Evolutionary conservation across 2,797 vertebrate species (phyloP).

Genomic region (Poeciliopsis gracilis): DNA sequence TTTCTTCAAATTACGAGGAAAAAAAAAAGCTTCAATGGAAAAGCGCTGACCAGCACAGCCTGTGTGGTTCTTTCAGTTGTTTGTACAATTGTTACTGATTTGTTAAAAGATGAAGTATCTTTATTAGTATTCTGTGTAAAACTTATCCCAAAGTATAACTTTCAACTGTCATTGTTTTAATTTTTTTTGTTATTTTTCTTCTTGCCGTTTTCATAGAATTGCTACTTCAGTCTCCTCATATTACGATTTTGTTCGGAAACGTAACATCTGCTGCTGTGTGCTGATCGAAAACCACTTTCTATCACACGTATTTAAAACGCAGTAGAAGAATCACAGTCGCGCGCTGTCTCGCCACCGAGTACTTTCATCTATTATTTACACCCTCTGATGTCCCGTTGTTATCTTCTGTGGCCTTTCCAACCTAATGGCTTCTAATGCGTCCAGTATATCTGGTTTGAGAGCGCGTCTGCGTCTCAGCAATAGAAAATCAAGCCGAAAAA

Average conservation of each 20-base stretch:
- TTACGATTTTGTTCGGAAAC: background rate
- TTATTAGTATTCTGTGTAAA: no score
- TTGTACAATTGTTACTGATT: no score
- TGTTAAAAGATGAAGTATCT: no score
- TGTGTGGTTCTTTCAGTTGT: no score
- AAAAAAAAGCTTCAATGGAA: no score
- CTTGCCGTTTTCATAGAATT: no score
- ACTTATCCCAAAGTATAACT: no score
- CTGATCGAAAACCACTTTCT: background rate
- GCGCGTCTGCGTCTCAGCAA: background rate
- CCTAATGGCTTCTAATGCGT: conserved; percentile 17
- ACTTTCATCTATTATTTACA: conserved; percentile 33
- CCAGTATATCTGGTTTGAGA: background rate
- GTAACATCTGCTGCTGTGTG: background rate
- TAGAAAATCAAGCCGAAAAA: background rate
- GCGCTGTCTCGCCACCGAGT: background rate
- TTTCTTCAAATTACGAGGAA: no score
- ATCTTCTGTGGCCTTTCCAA: conserved; percentile 11
- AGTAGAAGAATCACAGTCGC: background rate
- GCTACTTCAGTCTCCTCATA: no score
- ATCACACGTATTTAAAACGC: background rate
- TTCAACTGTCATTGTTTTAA: no score
- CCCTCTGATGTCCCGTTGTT: conserved; percentile 5
- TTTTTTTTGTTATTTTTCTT: no score
- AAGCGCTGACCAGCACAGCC: no score